Conservation (phyloP, 92 coral and sea anemone genomes). For the Bergia sp. region DNA sequence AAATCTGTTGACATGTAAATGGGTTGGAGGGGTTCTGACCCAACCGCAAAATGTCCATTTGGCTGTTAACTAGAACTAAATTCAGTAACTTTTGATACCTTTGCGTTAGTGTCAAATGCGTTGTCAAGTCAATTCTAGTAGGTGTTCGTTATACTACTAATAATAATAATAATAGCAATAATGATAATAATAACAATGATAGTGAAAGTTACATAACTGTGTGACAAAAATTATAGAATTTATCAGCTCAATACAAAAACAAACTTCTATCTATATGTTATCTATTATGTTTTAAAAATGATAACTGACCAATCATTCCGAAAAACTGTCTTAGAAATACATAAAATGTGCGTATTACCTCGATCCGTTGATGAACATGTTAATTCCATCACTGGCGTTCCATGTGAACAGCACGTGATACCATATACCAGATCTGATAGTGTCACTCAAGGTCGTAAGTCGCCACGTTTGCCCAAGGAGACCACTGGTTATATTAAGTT, state of each 20-base stretch:
- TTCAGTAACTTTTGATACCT: background rate
- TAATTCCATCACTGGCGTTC: slow-evolving; percentile 54
- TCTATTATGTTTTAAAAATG: too few relatives aligned
- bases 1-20: too few relatives aligned
- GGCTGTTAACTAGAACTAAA: background rate
- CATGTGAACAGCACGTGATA: slow-evolving; percentile 67
- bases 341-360: slow-evolving; percentile 36
- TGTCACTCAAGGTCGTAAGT: slow-evolving; percentile 36
- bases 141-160: too few relatives aligned
- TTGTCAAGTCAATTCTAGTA: background rate
- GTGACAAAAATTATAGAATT: too few relatives aligned
- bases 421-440: slow-evolving; percentile 46
- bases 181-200: too few relatives aligned
- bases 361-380: slow-evolving; percentile 61
- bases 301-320: background rate
- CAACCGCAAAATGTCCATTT: too few relatives aligned
- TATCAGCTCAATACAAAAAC: too few relatives aligned
- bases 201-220: background rate
- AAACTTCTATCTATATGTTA: too few relatives aligned
- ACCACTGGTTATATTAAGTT: slow-evolving; percentile 55
- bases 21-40: too few relatives aligned
- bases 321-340: background rate
- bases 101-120: background rate
- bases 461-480: slow-evolving; percentile 53
- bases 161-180: too few relatives aligned